Evolutionary conservation across 2,113 vertebrate genomes (phyloP).

Genomic region (Phyllostomus discolor): DNA sequence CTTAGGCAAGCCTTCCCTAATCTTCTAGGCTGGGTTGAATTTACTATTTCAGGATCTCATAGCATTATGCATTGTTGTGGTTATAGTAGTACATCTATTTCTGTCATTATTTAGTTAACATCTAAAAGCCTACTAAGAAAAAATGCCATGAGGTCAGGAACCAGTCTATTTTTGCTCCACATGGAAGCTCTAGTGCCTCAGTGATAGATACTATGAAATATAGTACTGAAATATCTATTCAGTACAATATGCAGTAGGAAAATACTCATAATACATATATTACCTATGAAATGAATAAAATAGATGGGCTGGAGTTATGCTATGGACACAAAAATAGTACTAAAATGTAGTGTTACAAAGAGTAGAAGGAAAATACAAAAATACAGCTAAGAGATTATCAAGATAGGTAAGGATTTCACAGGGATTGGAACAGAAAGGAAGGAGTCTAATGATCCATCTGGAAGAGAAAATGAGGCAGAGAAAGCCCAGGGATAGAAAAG

Average conservation of each 20-base stretch:
- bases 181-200: background rate
- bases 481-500: background rate
- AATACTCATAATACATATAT: background rate
- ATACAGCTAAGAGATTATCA: background rate
- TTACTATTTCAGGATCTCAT: background rate
- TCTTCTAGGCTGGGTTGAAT: background rate
- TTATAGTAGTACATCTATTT: background rate
- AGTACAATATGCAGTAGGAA: background rate
- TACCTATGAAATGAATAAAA: background rate
- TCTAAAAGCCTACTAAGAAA: background rate
- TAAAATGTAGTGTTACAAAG: background rate
- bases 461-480: background rate
- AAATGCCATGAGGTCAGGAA: background rate
- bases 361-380: background rate
- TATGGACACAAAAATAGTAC: background rate
- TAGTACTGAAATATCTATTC: too few relatives aligned
- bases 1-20: background rate
- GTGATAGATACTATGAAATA: background rate
- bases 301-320: background rate
- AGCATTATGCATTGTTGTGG: background rate
- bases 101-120: background rate
- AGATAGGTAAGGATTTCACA: background rate
- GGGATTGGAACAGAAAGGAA: background rate
- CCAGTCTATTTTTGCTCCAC: background rate
- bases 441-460: background rate